Evolutionary conservation across 2,113 vertebrate genomes (phyloP).

Genomic region (Microtus montanus): DNA sequence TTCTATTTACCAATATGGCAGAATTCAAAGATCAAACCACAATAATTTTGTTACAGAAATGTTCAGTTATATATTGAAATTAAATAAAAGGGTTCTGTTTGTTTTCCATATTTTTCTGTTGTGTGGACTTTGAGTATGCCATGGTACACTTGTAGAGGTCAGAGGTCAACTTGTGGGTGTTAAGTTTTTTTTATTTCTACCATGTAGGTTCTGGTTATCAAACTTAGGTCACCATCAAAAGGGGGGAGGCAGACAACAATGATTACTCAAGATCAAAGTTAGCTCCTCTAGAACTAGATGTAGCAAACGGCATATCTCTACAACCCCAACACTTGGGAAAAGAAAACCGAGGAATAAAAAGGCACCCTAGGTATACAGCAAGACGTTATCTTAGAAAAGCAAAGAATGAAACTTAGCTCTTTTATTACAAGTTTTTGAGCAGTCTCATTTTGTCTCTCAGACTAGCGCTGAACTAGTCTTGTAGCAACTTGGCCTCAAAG

Average conservation of each 20-base stretch:
- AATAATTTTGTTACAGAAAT: conserved; percentile 21
- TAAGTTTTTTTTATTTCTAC: neutral
- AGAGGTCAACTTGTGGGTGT: neutral
- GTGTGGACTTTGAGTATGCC: neutral
- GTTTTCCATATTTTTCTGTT: neutral
- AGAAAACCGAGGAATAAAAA: neutral
- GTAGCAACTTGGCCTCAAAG: neutral
- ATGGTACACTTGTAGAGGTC: neutral
- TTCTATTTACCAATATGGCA: neutral
- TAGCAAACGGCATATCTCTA: neutral
- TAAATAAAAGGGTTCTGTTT: neutral
- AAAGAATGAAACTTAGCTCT: neutral
- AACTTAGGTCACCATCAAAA: too few species aligned
- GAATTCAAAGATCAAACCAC: conserved; percentile 45
- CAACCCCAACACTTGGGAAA: neutral
- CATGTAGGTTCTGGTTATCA: neutral
- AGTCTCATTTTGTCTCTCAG: neutral
- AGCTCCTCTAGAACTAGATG: neutral
- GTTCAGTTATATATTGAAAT: conserved; percentile 7
- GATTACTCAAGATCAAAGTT: neutral
- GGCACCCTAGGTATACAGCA: neutral
- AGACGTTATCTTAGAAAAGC: neutral
- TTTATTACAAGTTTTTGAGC: neutral
- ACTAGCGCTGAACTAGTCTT: neutral
- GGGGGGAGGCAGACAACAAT: neutral